These are phyloP conservation scores for Ctenicera cuprea DNA, from an alignment of 2,888 invertebrate genomes.

Conservation along the genomic window DNA sequence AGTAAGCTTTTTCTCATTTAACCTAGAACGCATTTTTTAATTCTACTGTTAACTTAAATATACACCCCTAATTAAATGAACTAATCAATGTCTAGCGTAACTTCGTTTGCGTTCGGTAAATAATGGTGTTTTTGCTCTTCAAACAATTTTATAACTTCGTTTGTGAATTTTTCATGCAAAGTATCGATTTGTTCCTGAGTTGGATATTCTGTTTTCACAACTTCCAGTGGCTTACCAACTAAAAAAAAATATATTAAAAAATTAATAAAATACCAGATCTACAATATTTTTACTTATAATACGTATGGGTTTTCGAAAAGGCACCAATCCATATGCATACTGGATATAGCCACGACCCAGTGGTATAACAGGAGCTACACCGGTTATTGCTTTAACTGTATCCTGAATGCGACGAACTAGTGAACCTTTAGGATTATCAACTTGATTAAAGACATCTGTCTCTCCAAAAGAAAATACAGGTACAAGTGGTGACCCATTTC, in stretches of 20 bases:
- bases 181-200: slow-evolving; percentile 84
- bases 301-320: slow-evolving; percentile 85
- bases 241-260: slow-evolving; percentile 48
- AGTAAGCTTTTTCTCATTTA: too few species aligned
- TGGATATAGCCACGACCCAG: slow-evolving; percentile 93
- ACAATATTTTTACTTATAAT: slow-evolving; percentile 85
- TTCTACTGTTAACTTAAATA: too few species aligned
- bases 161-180: slow-evolving; percentile 85
- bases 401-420: slow-evolving; percentile 81
- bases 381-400: slow-evolving; percentile 79
- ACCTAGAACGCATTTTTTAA: too few species aligned
- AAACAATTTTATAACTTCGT: slow-evolving; percentile 83
- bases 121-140: slow-evolving; percentile 90
- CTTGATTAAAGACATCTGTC: slow-evolving; percentile 87
- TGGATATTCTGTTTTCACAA: slow-evolving; percentile 83
- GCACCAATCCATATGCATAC: slow-evolving; percentile 91
- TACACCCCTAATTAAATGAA: too few species aligned
- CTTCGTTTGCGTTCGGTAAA: slow-evolving; percentile 76
- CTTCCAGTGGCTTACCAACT: slow-evolving; percentile 92
- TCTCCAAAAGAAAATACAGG: slow-evolving; percentile 95
- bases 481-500: slow-evolving; percentile 84
- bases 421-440: slow-evolving; percentile 83
- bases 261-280: not conserved
- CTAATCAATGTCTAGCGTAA: slow-evolving; percentile 27
- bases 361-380: slow-evolving; percentile 85